Percentiles rank a stretch among this genome's conserved stretches.
phyloP scores from a whole-genome alignment of 2,888 invertebrate species.

The Stramonita haemastoma region DNA sequence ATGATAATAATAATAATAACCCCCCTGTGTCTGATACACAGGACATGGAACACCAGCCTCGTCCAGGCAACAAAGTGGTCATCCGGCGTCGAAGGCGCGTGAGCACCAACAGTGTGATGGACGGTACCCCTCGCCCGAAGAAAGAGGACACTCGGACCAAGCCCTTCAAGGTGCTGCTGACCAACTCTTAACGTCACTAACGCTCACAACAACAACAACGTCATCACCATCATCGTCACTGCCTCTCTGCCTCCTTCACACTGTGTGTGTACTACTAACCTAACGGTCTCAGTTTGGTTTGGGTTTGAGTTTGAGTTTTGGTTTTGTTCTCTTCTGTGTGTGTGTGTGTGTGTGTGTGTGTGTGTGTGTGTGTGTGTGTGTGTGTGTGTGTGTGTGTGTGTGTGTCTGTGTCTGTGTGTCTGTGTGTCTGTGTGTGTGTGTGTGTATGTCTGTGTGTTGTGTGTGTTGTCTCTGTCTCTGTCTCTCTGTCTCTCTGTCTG shows the following conservation, averaged over 20 bases:
- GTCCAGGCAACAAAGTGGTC: slow-evolving; percentile 67
- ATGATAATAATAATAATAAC: too few species aligned
- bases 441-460: too few species aligned
- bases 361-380: too few species aligned
- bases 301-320: neutral
- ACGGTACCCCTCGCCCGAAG: slow-evolving; percentile 15
- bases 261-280: neutral
- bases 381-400: too few species aligned
- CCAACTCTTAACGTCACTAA: slow-evolving; percentile 27
- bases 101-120: neutral
- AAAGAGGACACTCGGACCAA: slow-evolving; percentile 32
- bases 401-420: too few species aligned
- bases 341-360: too few species aligned
- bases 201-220: neutral
- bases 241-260: neutral
- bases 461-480: too few species aligned
- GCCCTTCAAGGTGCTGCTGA: slow-evolving; percentile 30
- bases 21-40: slow-evolving; percentile 41
- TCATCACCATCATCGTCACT: neutral
- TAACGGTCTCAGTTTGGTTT: neutral
- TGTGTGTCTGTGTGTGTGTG: too few species aligned
- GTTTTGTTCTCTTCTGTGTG: neutral
- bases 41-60: slow-evolving; percentile 65
- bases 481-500: too few species aligned
- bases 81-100: slow-evolving; percentile 52